Percentiles rank a stretch among this genome's conserved stretches.
phyloP scores from a whole-genome alignment of 2,113 vertebrate species.

The Trinectes maculatus region DNA sequence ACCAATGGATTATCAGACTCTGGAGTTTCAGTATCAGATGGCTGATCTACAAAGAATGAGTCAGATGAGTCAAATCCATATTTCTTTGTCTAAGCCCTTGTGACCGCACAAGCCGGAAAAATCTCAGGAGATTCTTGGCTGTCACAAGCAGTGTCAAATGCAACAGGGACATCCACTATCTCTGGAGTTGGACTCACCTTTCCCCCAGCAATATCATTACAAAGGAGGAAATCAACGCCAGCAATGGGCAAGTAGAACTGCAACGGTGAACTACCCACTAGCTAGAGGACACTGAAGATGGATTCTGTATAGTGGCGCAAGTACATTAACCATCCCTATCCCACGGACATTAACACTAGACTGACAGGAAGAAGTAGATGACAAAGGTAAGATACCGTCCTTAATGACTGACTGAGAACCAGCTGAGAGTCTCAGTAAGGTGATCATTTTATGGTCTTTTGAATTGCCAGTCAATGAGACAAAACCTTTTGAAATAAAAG shows the following conservation, averaged over 20 bases:
- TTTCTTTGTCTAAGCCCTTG: not conserved
- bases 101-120: slow-evolving; percentile 16
- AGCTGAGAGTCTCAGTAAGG: not conserved
- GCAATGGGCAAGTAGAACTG: slow-evolving; percentile 4
- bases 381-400: not conserved
- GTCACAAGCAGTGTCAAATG: not conserved
- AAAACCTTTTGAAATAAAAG: not conserved
- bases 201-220: slow-evolving; percentile 22
- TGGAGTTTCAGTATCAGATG: not conserved
- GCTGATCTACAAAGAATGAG: not conserved
- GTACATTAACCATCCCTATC: slow-evolving; percentile 1
- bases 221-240: not conserved
- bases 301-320: not conserved
- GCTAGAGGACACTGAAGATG: not conserved
- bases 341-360: not conserved
- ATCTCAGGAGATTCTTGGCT: not conserved
- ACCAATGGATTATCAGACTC: not conserved
- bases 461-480: not conserved
- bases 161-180: not conserved
- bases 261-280: not conserved
- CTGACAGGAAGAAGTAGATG: not conserved
- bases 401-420: not conserved
- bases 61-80: not conserved
- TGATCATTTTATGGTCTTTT: not conserved
- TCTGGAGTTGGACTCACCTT: slow-evolving; percentile 8